A percentile compares a stretch with the other conserved stretches of the same genome.
phyloP scores from a whole-genome alignment of 2,797 vertebrate genomes.

The Halcyon leucocephala region DNA sequence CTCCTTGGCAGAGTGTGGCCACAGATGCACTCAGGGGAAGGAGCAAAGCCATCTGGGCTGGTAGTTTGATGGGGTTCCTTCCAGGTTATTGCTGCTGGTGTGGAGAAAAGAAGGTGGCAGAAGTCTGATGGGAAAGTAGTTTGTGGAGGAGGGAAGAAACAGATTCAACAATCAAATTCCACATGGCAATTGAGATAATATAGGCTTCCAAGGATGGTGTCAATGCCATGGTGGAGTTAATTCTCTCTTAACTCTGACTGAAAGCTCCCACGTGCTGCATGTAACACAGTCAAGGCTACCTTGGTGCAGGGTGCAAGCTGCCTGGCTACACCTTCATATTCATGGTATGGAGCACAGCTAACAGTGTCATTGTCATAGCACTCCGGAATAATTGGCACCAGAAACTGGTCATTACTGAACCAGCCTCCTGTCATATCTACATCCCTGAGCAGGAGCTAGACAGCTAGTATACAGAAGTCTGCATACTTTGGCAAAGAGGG shows the following conservation, averaged over 20 bases:
- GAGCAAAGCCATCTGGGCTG: neutral
- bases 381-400: neutral
- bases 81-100: neutral
- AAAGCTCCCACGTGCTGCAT: neutral
- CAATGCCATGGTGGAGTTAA: neutral
- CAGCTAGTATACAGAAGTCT: neutral
- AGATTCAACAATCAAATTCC: neutral
- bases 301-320: neutral
- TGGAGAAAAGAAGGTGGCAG: neutral
- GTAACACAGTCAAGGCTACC: neutral
- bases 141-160: neutral
- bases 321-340: neutral
- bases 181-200: neutral
- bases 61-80: neutral
- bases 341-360: neutral
- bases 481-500: neutral
- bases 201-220: neutral
- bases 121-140: neutral
- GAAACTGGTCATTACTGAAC: neutral
- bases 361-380: neutral
- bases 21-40: neutral
- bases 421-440: neutral
- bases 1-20: slow-evolving; percentile 8
- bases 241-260: neutral
- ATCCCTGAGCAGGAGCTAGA: neutral